Percentiles rank a stretch among this genome's conserved stretches.
Evolutionary conservation across 2,113 vertebrate genomes (phyloP).

Genomic region (Circaetus cinerascens): DNA sequence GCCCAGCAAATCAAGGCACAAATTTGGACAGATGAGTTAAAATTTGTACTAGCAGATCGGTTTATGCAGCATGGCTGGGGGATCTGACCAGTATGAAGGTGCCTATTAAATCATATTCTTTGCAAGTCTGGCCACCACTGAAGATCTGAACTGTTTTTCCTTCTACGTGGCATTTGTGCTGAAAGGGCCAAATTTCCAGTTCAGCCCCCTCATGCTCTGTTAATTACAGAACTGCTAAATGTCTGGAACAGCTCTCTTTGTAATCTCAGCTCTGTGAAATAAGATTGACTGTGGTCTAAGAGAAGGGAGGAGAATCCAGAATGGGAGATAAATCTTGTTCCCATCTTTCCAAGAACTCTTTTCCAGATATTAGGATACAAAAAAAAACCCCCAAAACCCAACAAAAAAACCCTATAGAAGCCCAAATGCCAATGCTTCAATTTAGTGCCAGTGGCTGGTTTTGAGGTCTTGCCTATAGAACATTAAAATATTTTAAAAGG

Average conservation of each 20-base stretch:
- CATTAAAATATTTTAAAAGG: background rate
- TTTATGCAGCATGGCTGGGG: background rate
- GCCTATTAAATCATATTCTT: background rate
- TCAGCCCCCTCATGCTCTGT: background rate
- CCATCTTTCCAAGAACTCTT: background rate
- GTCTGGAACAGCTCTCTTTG: background rate
- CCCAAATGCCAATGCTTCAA: background rate
- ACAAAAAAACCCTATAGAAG: background rate
- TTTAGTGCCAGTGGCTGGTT: background rate
- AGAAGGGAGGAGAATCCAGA: background rate
- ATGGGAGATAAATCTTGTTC: background rate
- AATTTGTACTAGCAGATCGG: background rate
- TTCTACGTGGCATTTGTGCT: background rate
- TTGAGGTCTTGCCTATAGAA: background rate
- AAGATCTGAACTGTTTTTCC: background rate
- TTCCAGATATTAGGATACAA: background rate
- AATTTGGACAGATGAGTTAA: background rate
- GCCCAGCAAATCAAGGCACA: background rate
- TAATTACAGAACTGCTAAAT: background rate
- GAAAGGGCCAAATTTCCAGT: background rate
- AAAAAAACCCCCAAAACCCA: background rate
- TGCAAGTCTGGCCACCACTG: background rate
- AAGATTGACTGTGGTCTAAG: background rate
- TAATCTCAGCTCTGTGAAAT: background rate
- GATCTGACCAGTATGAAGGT: background rate